Evolutionary conservation across 2,888 invertebrate species (phyloP).

Genomic region (Tinea semifulvella): DNA sequence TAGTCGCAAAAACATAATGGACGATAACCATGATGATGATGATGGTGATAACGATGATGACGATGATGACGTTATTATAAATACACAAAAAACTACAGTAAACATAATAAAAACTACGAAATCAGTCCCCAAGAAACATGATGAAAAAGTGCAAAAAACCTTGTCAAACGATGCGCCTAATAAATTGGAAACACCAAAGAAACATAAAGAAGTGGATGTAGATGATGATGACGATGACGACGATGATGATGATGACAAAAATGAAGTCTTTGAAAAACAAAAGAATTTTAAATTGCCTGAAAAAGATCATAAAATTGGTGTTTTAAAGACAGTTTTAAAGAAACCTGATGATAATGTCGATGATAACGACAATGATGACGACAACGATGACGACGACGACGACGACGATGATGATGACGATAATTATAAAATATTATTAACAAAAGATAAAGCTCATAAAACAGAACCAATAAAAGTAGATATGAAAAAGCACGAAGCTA

Average conservation of each 20-base stretch:
- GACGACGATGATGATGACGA: conserved; percentile 24
- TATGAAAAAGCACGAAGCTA: neutral
- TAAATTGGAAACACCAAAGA: conserved; percentile 6
- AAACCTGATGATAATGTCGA: conserved; percentile 23
- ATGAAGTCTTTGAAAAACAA: conserved; percentile 15
- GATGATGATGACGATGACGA: conserved; percentile 23
- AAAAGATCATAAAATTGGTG: no score
- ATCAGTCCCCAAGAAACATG: conserved; percentile 2
- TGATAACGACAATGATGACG: conserved; percentile 22
- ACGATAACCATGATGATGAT: conserved; percentile 20
- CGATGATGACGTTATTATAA: conserved; percentile 14
- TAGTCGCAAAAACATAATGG: neutral
- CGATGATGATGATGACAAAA: conserved; percentile 21
- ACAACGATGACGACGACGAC: conserved; percentile 27
- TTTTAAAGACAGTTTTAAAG: no score
- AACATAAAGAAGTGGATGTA: conserved; percentile 18
- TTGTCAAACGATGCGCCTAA: conserved; percentile 13
- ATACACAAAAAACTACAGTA: conserved; percentile 1
- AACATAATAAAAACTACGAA: neutral
- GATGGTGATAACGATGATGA: conserved; percentile 24
- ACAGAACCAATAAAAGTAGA: conserved; percentile 13
- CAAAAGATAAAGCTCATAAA: conserved; percentile 14
- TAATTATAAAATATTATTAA: conserved; percentile 16
- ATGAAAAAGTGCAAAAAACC: conserved; percentile 15
- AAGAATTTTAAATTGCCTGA: no score